Conservation (phyloP, 2,797 vertebrate species). For the Clarias fuscus region DNA sequence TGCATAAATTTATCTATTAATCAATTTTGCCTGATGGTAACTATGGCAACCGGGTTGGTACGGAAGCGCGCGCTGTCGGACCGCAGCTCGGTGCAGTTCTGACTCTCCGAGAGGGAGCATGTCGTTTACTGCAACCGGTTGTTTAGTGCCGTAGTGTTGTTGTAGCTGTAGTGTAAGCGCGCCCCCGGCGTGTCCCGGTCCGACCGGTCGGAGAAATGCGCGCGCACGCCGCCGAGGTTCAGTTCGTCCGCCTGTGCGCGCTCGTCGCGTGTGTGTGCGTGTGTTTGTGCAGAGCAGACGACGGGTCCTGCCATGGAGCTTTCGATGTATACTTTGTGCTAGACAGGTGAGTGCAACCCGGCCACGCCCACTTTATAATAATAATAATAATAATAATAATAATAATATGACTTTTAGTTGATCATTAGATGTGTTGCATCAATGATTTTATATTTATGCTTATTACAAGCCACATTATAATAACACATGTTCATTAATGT, state of each 20-base stretch:
- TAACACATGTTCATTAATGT: neutral
- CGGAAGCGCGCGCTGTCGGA: neutral
- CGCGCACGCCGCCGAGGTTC: constrained; percentile 4
- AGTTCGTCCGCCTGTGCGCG: constrained; percentile 38
- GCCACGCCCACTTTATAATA: constrained; percentile 1
- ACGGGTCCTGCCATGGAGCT: constrained; percentile 82
- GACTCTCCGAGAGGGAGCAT: neutral
- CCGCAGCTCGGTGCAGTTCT: neutral
- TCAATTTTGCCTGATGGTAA: neutral
- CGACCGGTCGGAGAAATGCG: constrained; percentile 36
- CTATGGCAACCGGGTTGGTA: neutral
- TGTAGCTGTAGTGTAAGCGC: no score
- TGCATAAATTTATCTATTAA: neutral
- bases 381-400: neutral
- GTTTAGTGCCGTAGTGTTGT: neutral
- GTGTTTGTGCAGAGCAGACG: constrained; percentile 64
- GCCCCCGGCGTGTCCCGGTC: neutral
- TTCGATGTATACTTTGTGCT: constrained; percentile 94
- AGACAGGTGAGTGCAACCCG: constrained; percentile 80
- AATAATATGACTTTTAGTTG: neutral
- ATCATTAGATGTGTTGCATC: neutral
- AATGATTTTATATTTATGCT: neutral
- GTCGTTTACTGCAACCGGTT: neutral
- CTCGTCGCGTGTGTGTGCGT: constrained; percentile 40
- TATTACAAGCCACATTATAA: neutral